A percentile compares a stretch with the other conserved stretches of the same genome.
Evolutionary conservation across 2,797 vertebrate genomes (phyloP).

Genomic region (Catamblyrhynchus diadema): DNA sequence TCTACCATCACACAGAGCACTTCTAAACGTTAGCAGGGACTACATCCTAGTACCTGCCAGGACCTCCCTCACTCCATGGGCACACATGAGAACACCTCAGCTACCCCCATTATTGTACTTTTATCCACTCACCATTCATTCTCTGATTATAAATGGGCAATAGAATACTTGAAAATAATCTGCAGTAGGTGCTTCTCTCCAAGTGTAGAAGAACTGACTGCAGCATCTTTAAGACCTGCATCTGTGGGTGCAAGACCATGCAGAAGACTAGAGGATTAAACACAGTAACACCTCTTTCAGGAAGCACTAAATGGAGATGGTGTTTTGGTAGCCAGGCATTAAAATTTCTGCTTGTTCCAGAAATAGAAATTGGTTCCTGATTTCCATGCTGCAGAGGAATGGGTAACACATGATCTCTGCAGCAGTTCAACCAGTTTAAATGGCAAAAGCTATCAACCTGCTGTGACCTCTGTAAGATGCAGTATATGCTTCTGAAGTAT

Average conservation of each 20-base stretch:
- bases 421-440: not conserved
- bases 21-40: not conserved
- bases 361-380: not conserved
- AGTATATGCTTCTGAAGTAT: not conserved
- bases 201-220: not conserved
- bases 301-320: not conserved
- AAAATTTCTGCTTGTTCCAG: not conserved
- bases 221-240: not conserved
- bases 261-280: not conserved
- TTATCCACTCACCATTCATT: not conserved
- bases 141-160: not conserved
- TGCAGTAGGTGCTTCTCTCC: not conserved
- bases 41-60: not conserved
- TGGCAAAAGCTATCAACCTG: not conserved
- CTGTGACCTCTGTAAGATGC: rapidly evolving
- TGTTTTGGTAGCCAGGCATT: not conserved
- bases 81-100: not conserved
- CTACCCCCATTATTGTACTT: not conserved
- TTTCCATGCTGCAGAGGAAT: not conserved
- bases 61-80: not conserved
- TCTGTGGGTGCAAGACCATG: not conserved
- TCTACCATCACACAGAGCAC: not conserved
- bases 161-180: not conserved
- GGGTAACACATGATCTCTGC: not conserved
- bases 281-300: not conserved